phyloP scores from a whole-genome alignment of 2,113 vertebrate genomes.

The Ia io region DNA sequence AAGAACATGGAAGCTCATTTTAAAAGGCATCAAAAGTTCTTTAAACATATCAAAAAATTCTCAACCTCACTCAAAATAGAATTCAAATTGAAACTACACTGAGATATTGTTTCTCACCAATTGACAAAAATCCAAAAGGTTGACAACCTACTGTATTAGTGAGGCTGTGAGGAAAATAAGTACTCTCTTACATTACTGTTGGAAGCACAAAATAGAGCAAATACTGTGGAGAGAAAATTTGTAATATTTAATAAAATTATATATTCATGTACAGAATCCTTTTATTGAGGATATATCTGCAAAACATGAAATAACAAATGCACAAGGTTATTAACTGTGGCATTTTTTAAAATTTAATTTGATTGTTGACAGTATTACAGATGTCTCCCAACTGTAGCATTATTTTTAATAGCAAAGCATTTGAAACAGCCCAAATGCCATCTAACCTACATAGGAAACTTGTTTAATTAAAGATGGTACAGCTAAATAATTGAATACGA shows the following conservation, averaged over 20 bases:
- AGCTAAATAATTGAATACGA: neutral
- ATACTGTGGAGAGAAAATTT: neutral
- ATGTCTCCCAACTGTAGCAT: neutral
- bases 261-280: neutral
- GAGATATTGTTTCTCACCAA: neutral
- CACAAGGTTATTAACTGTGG: neutral
- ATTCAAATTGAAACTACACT: neutral
- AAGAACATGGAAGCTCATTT: neutral
- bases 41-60: neutral
- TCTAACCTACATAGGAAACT: neutral
- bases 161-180: neutral
- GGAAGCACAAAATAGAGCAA: neutral
- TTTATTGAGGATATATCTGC: neutral
- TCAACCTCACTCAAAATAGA: neutral
- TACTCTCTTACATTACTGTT: neutral
- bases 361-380: no score
- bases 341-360: neutral
- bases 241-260: neutral
- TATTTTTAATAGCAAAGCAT: conserved; percentile 31
- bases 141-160: neutral
- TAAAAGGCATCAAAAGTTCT: neutral
- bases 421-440: neutral
- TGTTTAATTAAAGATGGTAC: neutral
- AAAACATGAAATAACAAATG: conserved; percentile 11
- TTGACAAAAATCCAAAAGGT: neutral